Evolutionary conservation across 2,888 invertebrate species (phyloP), one percentile per base, ranked within the genome.

Genomic region (Hydraecia micacea): DNA sequence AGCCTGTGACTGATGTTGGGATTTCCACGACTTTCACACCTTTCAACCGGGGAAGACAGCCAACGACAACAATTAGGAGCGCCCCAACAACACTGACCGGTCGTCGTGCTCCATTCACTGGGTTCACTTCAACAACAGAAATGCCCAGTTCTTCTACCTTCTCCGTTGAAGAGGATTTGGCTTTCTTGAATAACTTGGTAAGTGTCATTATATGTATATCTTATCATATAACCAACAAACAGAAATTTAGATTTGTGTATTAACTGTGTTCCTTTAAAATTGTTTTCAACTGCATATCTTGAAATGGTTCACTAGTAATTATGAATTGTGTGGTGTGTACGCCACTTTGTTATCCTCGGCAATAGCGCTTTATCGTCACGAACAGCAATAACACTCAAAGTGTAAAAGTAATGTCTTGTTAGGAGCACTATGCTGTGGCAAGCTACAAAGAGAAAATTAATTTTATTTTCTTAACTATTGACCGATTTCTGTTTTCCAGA

Each of bases 171-270:
- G 97, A 97, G 83, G 97, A 97, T 91, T 93, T 97, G 84, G 97
- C 96, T 62, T 97, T 97, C 90, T 92, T 97, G 39, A 97, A 97
- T 89, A 97, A 97, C 86, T 94, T 97, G 97, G 97, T 97, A 95
- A 93, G 94, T 88, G 2, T 25, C 6, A 52, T 75, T 65, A 13
- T 25, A 25, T 49, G 36, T 55, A 25, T 49, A 55, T 55, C 15
- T 18, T 46, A 46, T 21, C 13, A 46, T 28, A 0, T 32, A 25
- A 32, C 6, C 18, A 36, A 63, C 21, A 36, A 36, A 1, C 18
- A 18, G 0, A 18, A n/a, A 36, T 18, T 4, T n/a, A 36, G 11
- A 9, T 36, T 36, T 18, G 4, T 36, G 11, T 46, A 13, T 60
- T 36, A 13, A 7, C n/a, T 18, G 7, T 8, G 28, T 55, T 36